Conservation (phyloP, 2,797 vertebrate species). For the Momotus momota region DNA sequence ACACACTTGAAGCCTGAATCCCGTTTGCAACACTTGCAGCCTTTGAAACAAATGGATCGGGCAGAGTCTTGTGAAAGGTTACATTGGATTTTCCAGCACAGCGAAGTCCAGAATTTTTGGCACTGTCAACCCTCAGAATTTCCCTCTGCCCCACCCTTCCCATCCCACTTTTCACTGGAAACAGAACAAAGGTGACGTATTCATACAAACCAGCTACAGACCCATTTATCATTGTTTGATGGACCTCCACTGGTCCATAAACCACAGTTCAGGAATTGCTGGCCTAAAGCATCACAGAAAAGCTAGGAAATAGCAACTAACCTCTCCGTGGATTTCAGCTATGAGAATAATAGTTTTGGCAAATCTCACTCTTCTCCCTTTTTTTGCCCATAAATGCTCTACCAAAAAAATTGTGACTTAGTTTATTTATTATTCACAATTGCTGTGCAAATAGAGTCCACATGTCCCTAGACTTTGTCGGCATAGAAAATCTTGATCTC, state of each 20-base stretch:
- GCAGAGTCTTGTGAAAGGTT: not conserved
- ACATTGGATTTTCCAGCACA: not conserved
- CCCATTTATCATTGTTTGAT: slow-evolving; percentile 36
- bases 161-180: slow-evolving; percentile 31
- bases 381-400: slow-evolving; percentile 9
- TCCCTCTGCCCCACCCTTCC: not conserved
- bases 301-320: slow-evolving; percentile 14
- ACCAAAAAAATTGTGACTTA: slow-evolving; percentile 28
- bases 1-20: not conserved
- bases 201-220: slow-evolving; percentile 23
- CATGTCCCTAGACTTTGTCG: slow-evolving; percentile 1
- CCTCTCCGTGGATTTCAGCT: slow-evolving; percentile 17
- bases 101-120: not conserved
- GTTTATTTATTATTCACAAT: slow-evolving; percentile 45
- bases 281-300: slow-evolving; percentile 25
- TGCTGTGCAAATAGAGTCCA: slow-evolving; percentile 40
- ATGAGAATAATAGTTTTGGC: slow-evolving; percentile 36
- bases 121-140: not conserved
- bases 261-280: slow-evolving; percentile 10
- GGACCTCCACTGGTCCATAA: slow-evolving; percentile 36
- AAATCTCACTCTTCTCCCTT: slow-evolving; percentile 14
- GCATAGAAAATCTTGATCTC: slow-evolving; percentile 2
- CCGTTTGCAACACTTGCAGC: not conserved
- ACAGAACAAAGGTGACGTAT: slow-evolving; percentile 45
- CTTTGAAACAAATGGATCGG: not conserved